Conservation (phyloP, 2,113 vertebrate species). For the Dascyllus trimaculatus region DNA sequence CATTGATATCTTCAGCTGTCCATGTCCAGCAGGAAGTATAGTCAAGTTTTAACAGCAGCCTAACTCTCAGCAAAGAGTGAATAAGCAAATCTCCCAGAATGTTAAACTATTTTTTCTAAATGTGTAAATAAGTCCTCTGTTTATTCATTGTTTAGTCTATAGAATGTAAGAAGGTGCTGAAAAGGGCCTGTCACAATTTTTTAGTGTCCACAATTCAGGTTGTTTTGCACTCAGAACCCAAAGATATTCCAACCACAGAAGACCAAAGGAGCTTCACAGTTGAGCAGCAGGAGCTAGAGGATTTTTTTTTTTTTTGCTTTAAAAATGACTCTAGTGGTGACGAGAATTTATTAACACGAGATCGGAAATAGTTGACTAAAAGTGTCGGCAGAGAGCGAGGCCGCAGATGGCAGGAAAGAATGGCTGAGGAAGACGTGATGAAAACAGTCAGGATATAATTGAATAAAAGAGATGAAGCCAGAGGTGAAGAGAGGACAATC, state of each 20-base stretch:
- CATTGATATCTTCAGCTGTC: too few species aligned
- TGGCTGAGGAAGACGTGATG: slow-evolving; percentile 43
- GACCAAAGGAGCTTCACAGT: background rate
- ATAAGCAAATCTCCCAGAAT: background rate
- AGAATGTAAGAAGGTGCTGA: background rate
- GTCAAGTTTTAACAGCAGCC: too few species aligned
- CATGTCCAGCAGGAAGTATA: too few species aligned
- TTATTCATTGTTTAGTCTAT: background rate
- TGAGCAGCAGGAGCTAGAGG: background rate
- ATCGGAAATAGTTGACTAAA: background rate
- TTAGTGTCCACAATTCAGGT: background rate
- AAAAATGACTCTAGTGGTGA: background rate
- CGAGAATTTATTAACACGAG: background rate
- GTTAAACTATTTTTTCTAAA: background rate
- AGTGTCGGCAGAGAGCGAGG: slow-evolving; percentile 1
- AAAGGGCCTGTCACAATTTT: background rate
- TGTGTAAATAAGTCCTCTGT: background rate
- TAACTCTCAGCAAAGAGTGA: background rate
- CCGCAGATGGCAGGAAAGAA: slow-evolving; percentile 38
- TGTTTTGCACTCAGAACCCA: background rate
- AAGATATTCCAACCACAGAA: too few species aligned
- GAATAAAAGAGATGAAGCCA: slow-evolving; percentile 54
- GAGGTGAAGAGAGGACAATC: slow-evolving; percentile 27
- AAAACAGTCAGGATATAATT: slow-evolving; percentile 57
- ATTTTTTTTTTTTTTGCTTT: background rate